phyloP scores from a whole-genome alignment of 2,797 vertebrate genomes.

The Xerus rutilus region DNA sequence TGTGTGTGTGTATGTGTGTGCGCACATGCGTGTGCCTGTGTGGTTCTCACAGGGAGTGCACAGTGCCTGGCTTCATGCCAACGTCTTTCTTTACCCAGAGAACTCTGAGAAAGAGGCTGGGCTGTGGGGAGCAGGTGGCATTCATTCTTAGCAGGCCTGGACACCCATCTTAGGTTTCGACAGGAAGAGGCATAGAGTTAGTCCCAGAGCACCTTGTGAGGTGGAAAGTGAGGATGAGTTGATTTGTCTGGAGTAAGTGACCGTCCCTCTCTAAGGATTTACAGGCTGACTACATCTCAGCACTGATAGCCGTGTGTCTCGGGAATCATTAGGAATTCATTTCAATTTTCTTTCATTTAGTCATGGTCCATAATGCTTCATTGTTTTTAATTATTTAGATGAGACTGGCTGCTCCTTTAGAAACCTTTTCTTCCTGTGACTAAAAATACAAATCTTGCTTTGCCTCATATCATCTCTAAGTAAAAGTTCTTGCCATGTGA shows the following conservation, averaged over 20 bases:
- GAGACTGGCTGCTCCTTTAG: neutral
- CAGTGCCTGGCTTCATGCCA: neutral
- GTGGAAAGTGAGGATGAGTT: neutral
- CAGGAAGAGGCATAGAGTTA: neutral
- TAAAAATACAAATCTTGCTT: neutral
- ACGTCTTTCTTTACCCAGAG: neutral
- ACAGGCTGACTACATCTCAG: neutral
- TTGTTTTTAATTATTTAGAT: neutral
- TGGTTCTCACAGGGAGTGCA: neutral
- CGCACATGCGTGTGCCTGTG: neutral
- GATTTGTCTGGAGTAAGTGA: neutral
- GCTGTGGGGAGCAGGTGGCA: neutral
- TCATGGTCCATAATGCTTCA: neutral
- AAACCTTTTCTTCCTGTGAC: neutral
- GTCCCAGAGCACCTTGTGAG: neutral
- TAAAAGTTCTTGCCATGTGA: neutral
- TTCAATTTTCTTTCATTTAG: neutral
- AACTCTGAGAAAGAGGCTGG: neutral
- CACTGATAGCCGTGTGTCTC: neutral
- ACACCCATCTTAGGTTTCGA: neutral
- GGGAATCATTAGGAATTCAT: neutral
- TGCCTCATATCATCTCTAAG: neutral
- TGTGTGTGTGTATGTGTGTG: neutral
- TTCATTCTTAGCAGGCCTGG: neutral
- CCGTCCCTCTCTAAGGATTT: neutral